These are phyloP conservation scores for Tachysurus vachellii DNA, from an alignment of 2,113 vertebrate species.

Conservation along the genomic window DNA sequence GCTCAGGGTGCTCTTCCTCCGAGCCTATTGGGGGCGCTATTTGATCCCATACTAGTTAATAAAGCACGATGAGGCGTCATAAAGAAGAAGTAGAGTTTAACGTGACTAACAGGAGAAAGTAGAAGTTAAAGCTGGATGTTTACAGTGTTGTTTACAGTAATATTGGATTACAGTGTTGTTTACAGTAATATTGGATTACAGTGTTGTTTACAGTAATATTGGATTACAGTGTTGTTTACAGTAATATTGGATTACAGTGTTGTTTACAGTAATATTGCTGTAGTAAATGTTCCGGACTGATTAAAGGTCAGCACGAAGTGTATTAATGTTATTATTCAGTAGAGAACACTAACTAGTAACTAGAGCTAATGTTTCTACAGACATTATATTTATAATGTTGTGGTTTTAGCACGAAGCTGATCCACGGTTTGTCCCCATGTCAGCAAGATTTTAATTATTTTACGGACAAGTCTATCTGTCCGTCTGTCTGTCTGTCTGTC, in stretches of 20 bases:
- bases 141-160: neutral
- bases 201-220: neutral
- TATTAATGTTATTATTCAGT: neutral
- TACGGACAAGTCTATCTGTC: neutral
- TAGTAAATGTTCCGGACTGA: neutral
- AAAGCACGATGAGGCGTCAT: neutral
- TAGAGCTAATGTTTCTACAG: neutral
- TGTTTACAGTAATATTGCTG: neutral
- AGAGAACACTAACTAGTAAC: neutral
- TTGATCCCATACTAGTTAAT: neutral
- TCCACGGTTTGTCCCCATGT: too few relatives aligned
- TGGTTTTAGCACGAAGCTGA: neutral
- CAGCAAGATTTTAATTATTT: neutral
- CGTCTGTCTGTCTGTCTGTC: neutral
- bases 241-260: too few relatives aligned
- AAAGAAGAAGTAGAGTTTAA: neutral
- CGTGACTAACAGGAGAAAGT: neutral
- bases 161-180: too few relatives aligned
- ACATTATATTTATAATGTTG: neutral
- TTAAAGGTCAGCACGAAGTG: neutral
- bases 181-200: neutral
- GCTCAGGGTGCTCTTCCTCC: neutral
- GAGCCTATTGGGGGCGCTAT: neutral
- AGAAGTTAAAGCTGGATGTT: neutral
- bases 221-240: neutral